A percentile compares a stretch with the other conserved stretches of the same genome.
Evolutionary conservation across 2,888 invertebrate genomes (phyloP).

Genomic region (Arge pagana): DNA sequence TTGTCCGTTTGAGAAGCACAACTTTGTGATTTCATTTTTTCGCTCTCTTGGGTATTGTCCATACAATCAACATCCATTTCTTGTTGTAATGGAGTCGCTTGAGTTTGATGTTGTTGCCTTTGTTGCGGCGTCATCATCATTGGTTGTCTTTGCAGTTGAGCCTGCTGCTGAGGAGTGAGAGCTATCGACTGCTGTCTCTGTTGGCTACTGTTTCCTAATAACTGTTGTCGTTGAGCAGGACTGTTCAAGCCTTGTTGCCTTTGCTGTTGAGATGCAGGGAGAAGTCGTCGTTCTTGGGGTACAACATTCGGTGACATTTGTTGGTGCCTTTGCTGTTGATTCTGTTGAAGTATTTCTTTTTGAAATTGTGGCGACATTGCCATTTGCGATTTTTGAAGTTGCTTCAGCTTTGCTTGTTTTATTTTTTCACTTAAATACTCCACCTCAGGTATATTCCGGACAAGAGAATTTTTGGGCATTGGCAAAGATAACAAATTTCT

Average conservation of each 20-base stretch:
- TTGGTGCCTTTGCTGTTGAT: slow-evolving; percentile 20
- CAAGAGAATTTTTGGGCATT: slow-evolving; percentile 31
- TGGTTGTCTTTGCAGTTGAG: slow-evolving; percentile 39
- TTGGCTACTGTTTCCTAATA: slow-evolving; percentile 7
- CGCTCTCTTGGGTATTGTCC: slow-evolving; percentile 28
- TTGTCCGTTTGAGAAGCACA: slow-evolving; percentile 34
- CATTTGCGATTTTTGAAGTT: slow-evolving; percentile 24
- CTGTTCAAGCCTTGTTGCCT: slow-evolving; percentile 19
- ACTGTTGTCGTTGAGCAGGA: slow-evolving; percentile 12
- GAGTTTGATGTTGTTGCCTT: slow-evolving; percentile 27
- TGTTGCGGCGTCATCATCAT: slow-evolving; percentile 33
- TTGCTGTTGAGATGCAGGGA: slow-evolving; percentile 5
- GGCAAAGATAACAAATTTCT: slow-evolving; percentile 27
- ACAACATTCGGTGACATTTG: slow-evolving; percentile 12
- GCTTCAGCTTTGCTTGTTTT: slow-evolving; percentile 44
- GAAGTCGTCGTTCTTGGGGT: slow-evolving; percentile 4
- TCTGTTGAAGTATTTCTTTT: slow-evolving; percentile 24
- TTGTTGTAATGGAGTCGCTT: slow-evolving; percentile 29
- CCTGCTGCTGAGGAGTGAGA: slow-evolving; percentile 35
- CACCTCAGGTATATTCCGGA: slow-evolving; percentile 38
- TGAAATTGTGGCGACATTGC: slow-evolving; percentile 15
- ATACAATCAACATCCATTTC: slow-evolving; percentile 32
- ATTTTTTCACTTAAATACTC: slow-evolving; percentile 47
- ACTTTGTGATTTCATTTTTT: slow-evolving; percentile 31
- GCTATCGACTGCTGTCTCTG: slow-evolving; percentile 18